Base-by-base conservation (phyloP, 1,140 invertebrate genomes). In the Acromyrmex charruanus region DNA sequence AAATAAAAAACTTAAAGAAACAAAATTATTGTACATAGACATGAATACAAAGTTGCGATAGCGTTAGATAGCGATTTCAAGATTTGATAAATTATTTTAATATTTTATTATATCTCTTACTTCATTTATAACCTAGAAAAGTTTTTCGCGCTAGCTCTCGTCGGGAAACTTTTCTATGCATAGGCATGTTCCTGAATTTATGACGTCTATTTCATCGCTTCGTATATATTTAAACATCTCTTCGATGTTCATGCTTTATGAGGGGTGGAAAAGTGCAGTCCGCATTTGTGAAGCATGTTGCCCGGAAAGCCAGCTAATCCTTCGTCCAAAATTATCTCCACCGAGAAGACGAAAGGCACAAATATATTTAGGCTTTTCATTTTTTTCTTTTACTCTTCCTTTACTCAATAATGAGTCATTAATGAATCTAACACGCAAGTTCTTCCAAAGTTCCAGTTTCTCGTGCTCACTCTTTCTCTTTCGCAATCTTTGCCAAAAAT, bases 211-310 rank as follows among this genome's bases (percentile, higher is more conserved):
- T 74, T 84, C 66, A 82, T 82, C 79, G 63, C 39, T 35, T 21
- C 80, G 39, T 59, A 74, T 74, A 84, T 74, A 84, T 84, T 74
- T 84, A 74, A 82, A 84, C 18, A 3, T 84, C 25, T 63, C 39
- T 51, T 31, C 69, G 80, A 74, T 31, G 35, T 39, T 59, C 18
- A 53, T 72, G 77, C 63, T 49, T 72, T 71, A 59, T 61, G 44
- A 74, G 80, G 55, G 21, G n/a, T 5, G 49, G 25, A 74, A 84
- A 61, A 74, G 35, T 31, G 55, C 18, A 61, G 39, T 16, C n/a
- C 9, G 65, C 21, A 21, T 39, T 81, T 53, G 77, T 58, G 28
- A 55, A 80, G 63, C 63, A 49, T 53, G 49, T 81, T 58, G 9
- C 75, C 9, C 18, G 25, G 18, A 31, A 61, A 51, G 25, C 10